A percentile compares a stretch with the other conserved stretches of the same genome.
Conservation (phyloP, 2,888 invertebrate genomes). For the Ferrisia virgata region DNA sequence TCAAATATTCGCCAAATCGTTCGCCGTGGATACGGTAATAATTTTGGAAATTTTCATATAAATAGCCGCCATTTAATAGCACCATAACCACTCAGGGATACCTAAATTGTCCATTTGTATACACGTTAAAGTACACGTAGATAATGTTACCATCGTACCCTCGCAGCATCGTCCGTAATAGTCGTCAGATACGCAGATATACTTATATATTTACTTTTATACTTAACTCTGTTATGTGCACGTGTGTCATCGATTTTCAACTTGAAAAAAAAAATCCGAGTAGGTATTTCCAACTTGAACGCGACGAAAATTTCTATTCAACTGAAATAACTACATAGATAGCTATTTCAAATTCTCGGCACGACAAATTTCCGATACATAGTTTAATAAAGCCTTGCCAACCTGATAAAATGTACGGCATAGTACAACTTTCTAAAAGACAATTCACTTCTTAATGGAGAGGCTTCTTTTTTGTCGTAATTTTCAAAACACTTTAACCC, state of each 20-base stretch:
- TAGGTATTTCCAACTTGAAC: background rate
- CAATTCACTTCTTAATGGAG: background rate
- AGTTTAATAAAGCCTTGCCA: background rate
- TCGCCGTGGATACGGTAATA: background rate
- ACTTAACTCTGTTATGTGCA: too few relatives aligned
- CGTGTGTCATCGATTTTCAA: background rate
- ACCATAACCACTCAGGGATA: background rate
- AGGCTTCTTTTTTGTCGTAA: conserved; percentile 12
- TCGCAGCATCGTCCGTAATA: too few relatives aligned
- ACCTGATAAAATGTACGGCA: background rate
- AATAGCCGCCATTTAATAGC: background rate
- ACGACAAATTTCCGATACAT: conserved; percentile 8
- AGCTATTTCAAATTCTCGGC: background rate
- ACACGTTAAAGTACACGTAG: too few relatives aligned
- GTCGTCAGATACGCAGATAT: too few relatives aligned
- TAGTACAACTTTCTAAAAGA: background rate
- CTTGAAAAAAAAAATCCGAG: background rate
- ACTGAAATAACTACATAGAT: background rate
- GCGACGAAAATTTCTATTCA: background rate
- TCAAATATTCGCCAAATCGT: background rate
- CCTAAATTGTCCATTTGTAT: background rate
- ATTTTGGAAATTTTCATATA: background rate
- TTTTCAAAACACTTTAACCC: background rate
- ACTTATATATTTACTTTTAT: too few relatives aligned
- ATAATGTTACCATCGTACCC: too few relatives aligned